Conservation (phyloP, 2,888 invertebrate species). For the Amiota mariae region DNA sequence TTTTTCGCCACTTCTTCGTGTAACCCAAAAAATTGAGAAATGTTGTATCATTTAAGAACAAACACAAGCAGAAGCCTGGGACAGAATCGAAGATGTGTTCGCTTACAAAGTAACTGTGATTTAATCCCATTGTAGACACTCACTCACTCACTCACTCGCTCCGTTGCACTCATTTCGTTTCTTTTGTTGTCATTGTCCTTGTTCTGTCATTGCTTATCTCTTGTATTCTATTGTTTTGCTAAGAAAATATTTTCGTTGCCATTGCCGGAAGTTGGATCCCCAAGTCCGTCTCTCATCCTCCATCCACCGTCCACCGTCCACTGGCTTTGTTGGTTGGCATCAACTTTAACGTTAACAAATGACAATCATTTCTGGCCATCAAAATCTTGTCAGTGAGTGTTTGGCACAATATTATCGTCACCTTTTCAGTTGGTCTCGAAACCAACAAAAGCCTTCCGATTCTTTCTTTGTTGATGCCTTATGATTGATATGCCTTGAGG, state of each 20-base stretch:
- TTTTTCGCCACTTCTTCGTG: neutral
- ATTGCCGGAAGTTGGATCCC: neutral
- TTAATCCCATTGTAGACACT: conserved; percentile 11
- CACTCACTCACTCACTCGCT: conserved; percentile 5
- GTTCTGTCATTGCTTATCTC: neutral
- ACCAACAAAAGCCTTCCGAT: too few relatives aligned
- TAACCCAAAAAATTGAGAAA: conserved; percentile 10
- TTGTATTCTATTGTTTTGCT: conserved; percentile 17
- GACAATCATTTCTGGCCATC: conserved; percentile 50
- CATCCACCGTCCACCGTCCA: too few relatives aligned
- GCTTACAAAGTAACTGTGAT: conserved; percentile 9
- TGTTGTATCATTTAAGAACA: conserved; percentile 8
- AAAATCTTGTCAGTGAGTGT: conserved; percentile 5
- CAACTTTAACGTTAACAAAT: conserved; percentile 46
- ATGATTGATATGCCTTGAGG: conserved; percentile 15
- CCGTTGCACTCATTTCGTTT: conserved; percentile 7
- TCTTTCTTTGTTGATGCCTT: neutral
- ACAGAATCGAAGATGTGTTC: neutral
- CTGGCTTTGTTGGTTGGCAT: conserved; percentile 10
- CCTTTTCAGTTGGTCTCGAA: neutral
- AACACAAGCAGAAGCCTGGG: neutral
- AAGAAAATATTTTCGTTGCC: neutral
- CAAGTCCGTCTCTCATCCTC: too few relatives aligned
- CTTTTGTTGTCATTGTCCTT: neutral
- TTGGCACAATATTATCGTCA: conserved; percentile 21